A percentile compares a stretch with the other conserved stretches of the same genome.
Evolutionary conservation across 2,797 vertebrate genomes (phyloP).

Genomic region (Cetoscarus ocellatus): DNA sequence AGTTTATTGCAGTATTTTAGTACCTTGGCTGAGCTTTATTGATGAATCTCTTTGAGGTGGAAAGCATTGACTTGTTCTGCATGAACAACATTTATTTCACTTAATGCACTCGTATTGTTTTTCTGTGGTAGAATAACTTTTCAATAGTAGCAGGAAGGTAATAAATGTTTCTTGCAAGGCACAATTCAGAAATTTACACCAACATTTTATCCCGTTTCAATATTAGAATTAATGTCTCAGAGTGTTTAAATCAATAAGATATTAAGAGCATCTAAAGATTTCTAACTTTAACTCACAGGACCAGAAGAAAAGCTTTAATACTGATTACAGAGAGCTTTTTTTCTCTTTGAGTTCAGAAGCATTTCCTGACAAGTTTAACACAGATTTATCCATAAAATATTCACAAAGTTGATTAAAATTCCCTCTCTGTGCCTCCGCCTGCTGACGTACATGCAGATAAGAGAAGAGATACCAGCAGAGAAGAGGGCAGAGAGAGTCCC

Average conservation of each 20-base stretch:
- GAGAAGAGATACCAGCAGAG: neutral
- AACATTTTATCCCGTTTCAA: neutral
- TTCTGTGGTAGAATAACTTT: neutral
- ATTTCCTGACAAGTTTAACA: conserved; percentile 1
- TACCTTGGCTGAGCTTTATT: conserved; percentile 4
- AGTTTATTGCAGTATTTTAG: neutral
- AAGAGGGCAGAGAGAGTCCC: conserved; percentile 2
- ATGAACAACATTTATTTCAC: conserved; percentile 7
- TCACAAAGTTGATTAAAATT: conserved; percentile 3
- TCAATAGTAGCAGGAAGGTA: conserved; percentile 12
- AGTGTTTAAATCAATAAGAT: conserved; percentile 2
- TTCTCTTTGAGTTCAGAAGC: neutral
- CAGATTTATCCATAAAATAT: neutral
- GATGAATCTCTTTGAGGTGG: conserved; percentile 13
- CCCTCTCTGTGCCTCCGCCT: neutral
- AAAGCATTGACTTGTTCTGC: conserved; percentile 8
- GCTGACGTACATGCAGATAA: neutral
- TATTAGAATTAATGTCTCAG: conserved; percentile 7
- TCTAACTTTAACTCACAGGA: neutral
- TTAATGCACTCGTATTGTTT: conserved; percentile 12
- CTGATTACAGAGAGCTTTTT: neutral
- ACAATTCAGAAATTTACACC: neutral
- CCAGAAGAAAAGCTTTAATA: neutral
- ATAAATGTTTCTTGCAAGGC: conserved; percentile 1
- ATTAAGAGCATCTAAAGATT: neutral